Conservation (phyloP, 2,888 invertebrate genomes). For the Sinotaia quadrata region DNA sequence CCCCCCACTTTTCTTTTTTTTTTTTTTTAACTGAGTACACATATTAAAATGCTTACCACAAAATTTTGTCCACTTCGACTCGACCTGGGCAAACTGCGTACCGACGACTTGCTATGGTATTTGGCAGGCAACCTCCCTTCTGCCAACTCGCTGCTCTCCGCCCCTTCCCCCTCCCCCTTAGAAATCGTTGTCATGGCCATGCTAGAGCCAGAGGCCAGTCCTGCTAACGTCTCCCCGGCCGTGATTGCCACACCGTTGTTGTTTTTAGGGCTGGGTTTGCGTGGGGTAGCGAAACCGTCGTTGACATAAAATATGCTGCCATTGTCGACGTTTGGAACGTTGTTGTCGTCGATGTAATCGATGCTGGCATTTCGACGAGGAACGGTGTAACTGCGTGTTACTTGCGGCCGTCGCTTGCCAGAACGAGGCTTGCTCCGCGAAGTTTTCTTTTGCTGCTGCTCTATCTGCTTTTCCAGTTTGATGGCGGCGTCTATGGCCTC, state of each 20-base stretch:
- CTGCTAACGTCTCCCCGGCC: conserved; percentile 13
- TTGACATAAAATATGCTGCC: conserved; percentile 49
- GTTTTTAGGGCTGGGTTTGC: conserved; percentile 1
- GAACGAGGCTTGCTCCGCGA: conserved; percentile 6
- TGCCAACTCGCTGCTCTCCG: conserved; percentile 4
- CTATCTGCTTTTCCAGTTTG: conserved; percentile 35
- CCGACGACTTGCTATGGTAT: conserved; percentile 36
- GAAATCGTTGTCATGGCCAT: not conserved
- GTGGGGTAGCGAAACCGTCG: conserved; percentile 40
- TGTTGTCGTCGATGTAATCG: conserved; percentile 34
- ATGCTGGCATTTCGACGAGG: conserved; percentile 36
- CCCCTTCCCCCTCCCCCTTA: not conserved
- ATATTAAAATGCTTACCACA: conserved; percentile 38
- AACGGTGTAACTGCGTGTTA: conserved; percentile 37
- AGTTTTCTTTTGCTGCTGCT: conserved; percentile 30
- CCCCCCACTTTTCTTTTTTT: no score
- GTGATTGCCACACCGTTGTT: not conserved
- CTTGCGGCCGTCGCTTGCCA: conserved; percentile 9
- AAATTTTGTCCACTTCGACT: conserved; percentile 40
- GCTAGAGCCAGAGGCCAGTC: conserved; percentile 4
- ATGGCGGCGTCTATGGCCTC: conserved; percentile 40
- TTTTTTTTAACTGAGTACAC: no score
- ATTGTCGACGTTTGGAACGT: conserved; percentile 35
- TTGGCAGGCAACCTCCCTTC: conserved; percentile 28
- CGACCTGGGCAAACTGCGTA: conserved; percentile 31